Conservation (phyloP, 2,113 vertebrate species). For the Aphyosemion australe region DNA sequence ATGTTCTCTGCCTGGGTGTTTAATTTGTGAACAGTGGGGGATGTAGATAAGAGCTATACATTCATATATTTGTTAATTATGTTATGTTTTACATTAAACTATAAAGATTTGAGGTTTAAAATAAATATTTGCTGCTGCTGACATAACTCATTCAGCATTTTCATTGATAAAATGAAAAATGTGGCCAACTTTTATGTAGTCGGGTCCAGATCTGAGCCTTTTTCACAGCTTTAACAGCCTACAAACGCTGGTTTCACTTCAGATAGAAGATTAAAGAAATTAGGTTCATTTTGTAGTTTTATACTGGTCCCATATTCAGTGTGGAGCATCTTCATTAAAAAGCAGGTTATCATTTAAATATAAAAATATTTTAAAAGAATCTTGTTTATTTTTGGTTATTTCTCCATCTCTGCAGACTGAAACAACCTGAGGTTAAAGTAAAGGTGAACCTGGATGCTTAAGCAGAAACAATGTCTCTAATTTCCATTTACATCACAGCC, state of each 20-base stretch:
- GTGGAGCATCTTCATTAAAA: slow-evolving; percentile 9
- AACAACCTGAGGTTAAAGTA: slow-evolving; percentile 40
- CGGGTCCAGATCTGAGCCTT: too few relatives aligned
- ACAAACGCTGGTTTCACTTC: not conserved
- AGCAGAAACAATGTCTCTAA: slow-evolving; percentile 15
- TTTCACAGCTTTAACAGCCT: too few relatives aligned
- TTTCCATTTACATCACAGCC: slow-evolving; percentile 18
- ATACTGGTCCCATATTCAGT: not conserved
- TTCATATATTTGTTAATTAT: slow-evolving; percentile 1
- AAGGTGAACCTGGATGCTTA: not conserved
- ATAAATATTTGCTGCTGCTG: too few relatives aligned
- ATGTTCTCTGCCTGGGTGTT: slow-evolving; percentile 25
- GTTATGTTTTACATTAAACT: not conserved
- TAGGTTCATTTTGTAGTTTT: slow-evolving; percentile 1
- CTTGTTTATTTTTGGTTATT: not conserved
- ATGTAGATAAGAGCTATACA: slow-evolving; percentile 1
- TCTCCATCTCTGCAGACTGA: too few relatives aligned
- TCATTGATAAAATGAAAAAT: too few relatives aligned
- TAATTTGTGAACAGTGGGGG: slow-evolving; percentile 34
- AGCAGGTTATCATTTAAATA: too few relatives aligned
- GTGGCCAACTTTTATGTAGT: too few relatives aligned
- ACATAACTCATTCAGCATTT: too few relatives aligned
- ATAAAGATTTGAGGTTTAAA: not conserved
- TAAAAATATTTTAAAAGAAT: slow-evolving; percentile 1
- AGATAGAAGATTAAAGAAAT: slow-evolving; percentile 24